phyloP scores from a whole-genome alignment of 2,888 invertebrate species.

The Rambutsinella grinnellia region DNA sequence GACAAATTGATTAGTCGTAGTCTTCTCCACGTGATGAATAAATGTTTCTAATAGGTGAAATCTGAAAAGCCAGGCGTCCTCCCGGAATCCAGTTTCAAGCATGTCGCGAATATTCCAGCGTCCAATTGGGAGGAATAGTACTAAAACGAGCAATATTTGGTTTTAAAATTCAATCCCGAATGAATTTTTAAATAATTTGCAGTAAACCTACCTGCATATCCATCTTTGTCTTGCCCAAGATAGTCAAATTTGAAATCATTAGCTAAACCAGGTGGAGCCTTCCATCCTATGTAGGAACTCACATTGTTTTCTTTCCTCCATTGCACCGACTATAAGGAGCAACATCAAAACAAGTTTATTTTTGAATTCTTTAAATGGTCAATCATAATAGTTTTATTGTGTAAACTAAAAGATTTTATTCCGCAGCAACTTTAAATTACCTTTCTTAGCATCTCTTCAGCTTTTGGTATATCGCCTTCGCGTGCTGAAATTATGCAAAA shows the following conservation, averaged over 20 bases:
- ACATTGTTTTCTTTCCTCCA: conserved; percentile 59
- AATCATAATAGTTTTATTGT: background rate
- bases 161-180: background rate
- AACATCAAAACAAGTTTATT: background rate
- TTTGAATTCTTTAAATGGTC: background rate
- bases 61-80: conserved; percentile 45
- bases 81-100: conserved; percentile 35
- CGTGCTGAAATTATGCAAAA: no score
- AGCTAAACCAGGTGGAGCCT: conserved; percentile 24
- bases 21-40: conserved; percentile 29
- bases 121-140: conserved; percentile 48
- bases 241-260: conserved; percentile 48
- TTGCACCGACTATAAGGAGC: conserved; percentile 31
- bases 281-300: conserved; percentile 41
- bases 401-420: background rate
- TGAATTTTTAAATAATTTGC: no score
- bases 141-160: conserved; percentile 4
- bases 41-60: conserved; percentile 44
- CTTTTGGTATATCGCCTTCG: conserved; percentile 87
- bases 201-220: conserved; percentile 47
- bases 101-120: conserved; percentile 44
- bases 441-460: conserved; percentile 91
- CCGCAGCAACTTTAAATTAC: conserved; percentile 70
- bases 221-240: conserved; percentile 49
- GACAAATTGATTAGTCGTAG: conserved; percentile 38